Base-by-base conservation (phyloP, 37 sponge, comb jelly and placozoan genomes). In the Trichoplax adhaerens region DNA sequence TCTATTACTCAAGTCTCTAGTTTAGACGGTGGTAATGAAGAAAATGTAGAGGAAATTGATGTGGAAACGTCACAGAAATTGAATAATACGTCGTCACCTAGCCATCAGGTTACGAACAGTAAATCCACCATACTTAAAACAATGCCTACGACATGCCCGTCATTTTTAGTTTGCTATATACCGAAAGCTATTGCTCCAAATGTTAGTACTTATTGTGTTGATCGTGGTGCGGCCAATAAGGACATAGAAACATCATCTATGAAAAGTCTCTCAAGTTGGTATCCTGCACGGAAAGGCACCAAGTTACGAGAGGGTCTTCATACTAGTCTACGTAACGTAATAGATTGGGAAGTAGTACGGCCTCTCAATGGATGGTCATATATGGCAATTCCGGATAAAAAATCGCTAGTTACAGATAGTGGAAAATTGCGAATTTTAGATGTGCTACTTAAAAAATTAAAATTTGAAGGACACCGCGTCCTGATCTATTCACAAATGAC, bases 401-500 rank as follows among this genome's bases (percentile, higher is more conserved):
- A 86, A 65, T 59, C 59, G 47, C 80, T 89, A 80, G 80, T 94
- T 55, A 74, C 72, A 53, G 95, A 94, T 72, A 83, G 85, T 81
- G 85, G 87, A 3, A 94, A 94, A 81, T 80, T 94, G 91, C 58
- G 55, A 3, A 85, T 89, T 5, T 79, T 94, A 63, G 95, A 94
- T 77, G 80, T 71, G 69, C 76, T 94, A 68, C 73, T 94, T 8
- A 68, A 78, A 47, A 60, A 76, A 68, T 76, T 94, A 64, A 89
- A 94, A 79, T 7, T 54, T 29, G 95, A 89, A 56, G 85, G 81
- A 0, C 95, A 94, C 64, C 71, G 91, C 7, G 95, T 94, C 52
- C 79, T 94, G 49, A 76, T 94, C 50, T 94, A 94, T 78, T 94
- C 91, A 1, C 95, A 89, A 78, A 94, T 94, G 95, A 94, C 95